Conservation (phyloP, 2,797 vertebrate species). For the Ibycter americanus region DNA sequence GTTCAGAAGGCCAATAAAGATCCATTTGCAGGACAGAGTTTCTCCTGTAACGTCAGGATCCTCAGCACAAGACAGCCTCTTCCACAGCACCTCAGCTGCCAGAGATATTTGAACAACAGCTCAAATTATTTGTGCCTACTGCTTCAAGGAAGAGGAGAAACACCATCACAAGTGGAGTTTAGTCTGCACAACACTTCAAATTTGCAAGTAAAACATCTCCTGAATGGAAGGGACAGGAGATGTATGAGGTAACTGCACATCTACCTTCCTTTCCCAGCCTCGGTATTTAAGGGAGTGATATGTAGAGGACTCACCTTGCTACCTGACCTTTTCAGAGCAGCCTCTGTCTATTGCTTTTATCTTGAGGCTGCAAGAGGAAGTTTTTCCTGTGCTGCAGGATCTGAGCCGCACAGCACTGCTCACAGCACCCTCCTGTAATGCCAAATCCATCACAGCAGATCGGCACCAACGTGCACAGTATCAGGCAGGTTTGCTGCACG, state of each 20-base stretch:
- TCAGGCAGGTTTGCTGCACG: accelerated
- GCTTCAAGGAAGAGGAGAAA: not conserved
- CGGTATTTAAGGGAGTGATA: not conserved
- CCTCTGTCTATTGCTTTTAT: not conserved
- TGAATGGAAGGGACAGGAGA: not conserved
- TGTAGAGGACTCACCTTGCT: not conserved
- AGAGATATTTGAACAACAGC: not conserved
- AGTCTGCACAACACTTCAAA: not conserved
- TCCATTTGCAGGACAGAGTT: not conserved
- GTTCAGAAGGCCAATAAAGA: not conserved
- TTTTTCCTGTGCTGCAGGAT: not conserved
- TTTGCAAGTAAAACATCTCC: not conserved
- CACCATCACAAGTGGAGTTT: not conserved
- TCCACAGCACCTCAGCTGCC: not conserved
- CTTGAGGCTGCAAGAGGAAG: not conserved
- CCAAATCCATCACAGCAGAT: accelerated
- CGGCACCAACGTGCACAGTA: accelerated
- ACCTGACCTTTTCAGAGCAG: not conserved
- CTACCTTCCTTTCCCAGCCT: not conserved
- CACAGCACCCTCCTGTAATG: no score
- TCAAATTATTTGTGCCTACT: no score
- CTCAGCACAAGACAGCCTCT: not conserved
- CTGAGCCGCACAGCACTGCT: not conserved
- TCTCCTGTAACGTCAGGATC: not conserved
- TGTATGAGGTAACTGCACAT: not conserved